Conservation (phyloP, 2,113 vertebrate genomes). For the Rhagologus leucostigma region DNA sequence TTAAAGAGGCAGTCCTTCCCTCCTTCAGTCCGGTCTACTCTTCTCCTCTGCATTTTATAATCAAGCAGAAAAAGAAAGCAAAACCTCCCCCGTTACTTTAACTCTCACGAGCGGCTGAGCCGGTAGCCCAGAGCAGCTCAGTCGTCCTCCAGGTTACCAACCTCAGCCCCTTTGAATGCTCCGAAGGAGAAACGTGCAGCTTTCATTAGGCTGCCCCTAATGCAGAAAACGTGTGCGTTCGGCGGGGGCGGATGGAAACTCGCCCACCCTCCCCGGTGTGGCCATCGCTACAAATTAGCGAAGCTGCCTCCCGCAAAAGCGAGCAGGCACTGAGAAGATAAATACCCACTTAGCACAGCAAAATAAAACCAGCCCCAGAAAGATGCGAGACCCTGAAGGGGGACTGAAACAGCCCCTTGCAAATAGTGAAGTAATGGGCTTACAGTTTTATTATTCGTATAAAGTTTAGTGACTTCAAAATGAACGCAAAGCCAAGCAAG, state of each 20-base stretch:
- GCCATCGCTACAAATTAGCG: neutral
- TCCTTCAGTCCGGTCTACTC: neutral
- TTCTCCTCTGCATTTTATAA: neutral
- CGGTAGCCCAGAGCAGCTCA: neutral
- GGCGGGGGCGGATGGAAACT: neutral
- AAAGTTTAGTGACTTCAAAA: conserved; percentile 47
- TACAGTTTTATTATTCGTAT: conserved; percentile 17
- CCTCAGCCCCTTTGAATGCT: neutral
- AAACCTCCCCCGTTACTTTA: neutral
- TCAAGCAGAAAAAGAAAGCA: neutral
- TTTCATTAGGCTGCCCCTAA: neutral
- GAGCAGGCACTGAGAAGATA: neutral
- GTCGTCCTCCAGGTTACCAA: neutral
- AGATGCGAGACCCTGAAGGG: neutral
- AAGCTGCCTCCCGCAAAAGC: neutral
- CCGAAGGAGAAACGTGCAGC: neutral
- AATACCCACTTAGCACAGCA: neutral
- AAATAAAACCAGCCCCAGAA: conserved; percentile 13
- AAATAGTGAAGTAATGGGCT: conserved; percentile 37
- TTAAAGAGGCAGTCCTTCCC: neutral
- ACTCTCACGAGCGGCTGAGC: neutral
- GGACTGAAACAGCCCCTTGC: neutral
- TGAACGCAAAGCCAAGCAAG: conserved; percentile 21
- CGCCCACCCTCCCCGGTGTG: neutral
- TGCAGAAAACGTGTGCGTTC: conserved; percentile 1